A percentile compares a stretch with the other conserved stretches of the same genome.
phyloP scores from a whole-genome alignment of 2,797 vertebrate species.

The Lepus townsendii region DNA sequence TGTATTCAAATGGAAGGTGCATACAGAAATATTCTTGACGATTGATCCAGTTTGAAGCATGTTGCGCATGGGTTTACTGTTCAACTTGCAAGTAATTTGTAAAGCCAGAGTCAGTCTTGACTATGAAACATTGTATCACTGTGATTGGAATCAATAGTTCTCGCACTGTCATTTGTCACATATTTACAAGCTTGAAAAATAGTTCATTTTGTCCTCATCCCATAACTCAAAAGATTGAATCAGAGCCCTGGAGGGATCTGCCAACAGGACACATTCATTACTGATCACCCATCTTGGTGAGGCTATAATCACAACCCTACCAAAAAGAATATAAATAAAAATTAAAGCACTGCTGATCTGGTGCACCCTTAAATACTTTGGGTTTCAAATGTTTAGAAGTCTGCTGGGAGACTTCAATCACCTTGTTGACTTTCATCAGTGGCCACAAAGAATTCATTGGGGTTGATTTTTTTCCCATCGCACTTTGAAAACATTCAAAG shows the following conservation, averaged over 20 bases:
- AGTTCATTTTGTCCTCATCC: constrained; percentile 97
- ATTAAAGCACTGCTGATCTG: constrained; percentile 66
- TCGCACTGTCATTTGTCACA: constrained; percentile 98
- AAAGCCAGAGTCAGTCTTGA: constrained; percentile 90
- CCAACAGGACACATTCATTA: constrained; percentile 88
- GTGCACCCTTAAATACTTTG: neutral
- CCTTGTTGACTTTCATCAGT: neutral
- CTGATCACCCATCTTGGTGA: constrained; percentile 85
- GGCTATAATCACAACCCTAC: constrained; percentile 35
- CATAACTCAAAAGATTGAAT: constrained; percentile 96
- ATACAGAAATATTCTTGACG: constrained; percentile 80
- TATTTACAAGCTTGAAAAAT: constrained; percentile 99
- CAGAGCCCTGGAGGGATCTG: constrained; percentile 90
- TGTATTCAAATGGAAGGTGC: constrained; percentile 86
- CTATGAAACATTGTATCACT: constrained; percentile 96
- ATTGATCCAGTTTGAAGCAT: constrained; percentile 85
- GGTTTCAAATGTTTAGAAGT: constrained; percentile 66
- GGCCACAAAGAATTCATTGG: constrained; percentile 15
- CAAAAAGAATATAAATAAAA: constrained; percentile 77
- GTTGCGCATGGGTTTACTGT: constrained; percentile 87
- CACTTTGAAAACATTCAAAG: constrained; percentile 68
- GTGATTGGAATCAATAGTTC: constrained; percentile 99
- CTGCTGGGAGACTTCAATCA: constrained; percentile 32
- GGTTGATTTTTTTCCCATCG: constrained; percentile 54
- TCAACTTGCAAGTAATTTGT: constrained; percentile 90